Evolutionary conservation across 92 coral and sea anemone species (phyloP), one percentile per base, ranked within the genome.

Genomic region (Epizoanthus stellaris): DNA sequence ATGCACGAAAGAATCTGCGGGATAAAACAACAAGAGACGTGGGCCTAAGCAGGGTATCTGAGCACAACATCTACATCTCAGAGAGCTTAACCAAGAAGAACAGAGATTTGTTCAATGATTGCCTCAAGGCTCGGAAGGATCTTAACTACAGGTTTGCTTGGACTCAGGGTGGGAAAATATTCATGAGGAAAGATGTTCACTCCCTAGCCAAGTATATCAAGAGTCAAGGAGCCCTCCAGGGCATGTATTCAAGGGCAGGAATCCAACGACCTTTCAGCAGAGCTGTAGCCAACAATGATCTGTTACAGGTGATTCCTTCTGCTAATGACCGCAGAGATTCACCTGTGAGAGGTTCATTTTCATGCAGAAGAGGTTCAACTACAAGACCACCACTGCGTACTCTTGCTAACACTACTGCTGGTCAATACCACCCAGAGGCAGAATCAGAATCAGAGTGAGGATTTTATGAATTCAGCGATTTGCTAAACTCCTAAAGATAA

Each of bases 31-130:
- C 73, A 8, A 49, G 67, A 60, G 89, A 84, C 67, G 45, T 82
- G 69, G 93, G 91, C 40, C 60, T 81, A 34, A 60, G 85, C 39
- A 57, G 90, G 67, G 67, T 83, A 23, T 57, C 85, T 54, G 76
- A 86, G 20, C 54, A 81, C 9, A 80, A 73, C 40, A 72, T 89
- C 76, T 89, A 64, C 81, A 86, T 89, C n/a, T 79, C 87, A 34
- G 90, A 89, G 70, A 86, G 93, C 76, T 85, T 87, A 54, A 87
- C 87, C n/a, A n/a, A n/a, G n/a, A n/a, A 49, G 82, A 89, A 80
- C 75, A 49, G 73, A 23, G 52, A 63, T 25, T 57, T 86, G 17
- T 83, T 80, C 68, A 75, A 83, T n/a, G 74, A 81, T 60, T 82
- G 90, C 80, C 88, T 90, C 61, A 80, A 82, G 63, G 86, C 85